phyloP scores from a whole-genome alignment of 1,140 invertebrate genomes.

The Pseudomyrmex concolor region DNA sequence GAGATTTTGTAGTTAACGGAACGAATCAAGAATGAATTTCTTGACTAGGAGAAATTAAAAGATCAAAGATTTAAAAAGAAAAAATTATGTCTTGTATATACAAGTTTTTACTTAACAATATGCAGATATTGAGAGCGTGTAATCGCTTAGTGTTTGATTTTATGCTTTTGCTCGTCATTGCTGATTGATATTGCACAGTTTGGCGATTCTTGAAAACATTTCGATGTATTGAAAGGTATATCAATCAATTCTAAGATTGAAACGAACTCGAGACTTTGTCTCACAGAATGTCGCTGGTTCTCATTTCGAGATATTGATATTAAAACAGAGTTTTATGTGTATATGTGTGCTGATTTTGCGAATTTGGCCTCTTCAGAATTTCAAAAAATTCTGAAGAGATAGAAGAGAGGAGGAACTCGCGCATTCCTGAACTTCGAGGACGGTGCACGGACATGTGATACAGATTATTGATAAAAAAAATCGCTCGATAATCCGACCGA shows the following conservation, averaged over 20 bases:
- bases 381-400: not conserved
- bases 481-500: constrained; percentile 22
- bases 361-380: not conserved
- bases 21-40: not conserved
- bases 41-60: not conserved
- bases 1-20: constrained; percentile 11
- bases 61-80: too few relatives aligned
- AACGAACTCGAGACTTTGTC: not conserved
- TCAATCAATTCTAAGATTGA: not conserved
- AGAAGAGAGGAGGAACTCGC: not conserved
- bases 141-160: not conserved
- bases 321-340: not conserved
- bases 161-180: not conserved
- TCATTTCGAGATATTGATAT: not conserved
- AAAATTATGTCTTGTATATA: not conserved
- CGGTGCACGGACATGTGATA: constrained; percentile 55
- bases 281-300: not conserved
- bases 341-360: not conserved
- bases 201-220: constrained; percentile 1
- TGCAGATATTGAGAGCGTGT: not conserved
- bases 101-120: constrained; percentile 19
- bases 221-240: not conserved
- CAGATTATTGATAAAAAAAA: constrained; percentile 15
- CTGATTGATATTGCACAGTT: constrained; percentile 9
- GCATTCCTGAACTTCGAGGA: constrained; percentile 36